phyloP scores from a whole-genome alignment of 2,888 invertebrate species.

The Uloborus plumipes region DNA sequence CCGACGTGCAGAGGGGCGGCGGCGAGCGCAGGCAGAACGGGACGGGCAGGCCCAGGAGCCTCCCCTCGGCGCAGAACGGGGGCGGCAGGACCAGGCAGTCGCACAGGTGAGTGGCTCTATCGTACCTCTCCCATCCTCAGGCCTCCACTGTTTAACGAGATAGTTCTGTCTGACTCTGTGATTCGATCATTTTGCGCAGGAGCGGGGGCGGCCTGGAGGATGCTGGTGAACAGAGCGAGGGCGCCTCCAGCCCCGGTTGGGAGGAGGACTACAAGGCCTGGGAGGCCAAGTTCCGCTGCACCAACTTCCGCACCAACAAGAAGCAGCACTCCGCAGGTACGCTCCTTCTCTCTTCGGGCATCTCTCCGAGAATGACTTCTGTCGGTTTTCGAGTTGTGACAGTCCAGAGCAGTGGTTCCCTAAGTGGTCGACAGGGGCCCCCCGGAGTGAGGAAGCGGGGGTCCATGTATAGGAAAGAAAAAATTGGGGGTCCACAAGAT shows the following conservation, averaged over 20 bases:
- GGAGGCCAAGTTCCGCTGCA: constrained; percentile 73
- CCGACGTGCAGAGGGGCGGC: constrained; percentile 10
- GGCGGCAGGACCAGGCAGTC: constrained; percentile 39
- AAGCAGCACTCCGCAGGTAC: constrained; percentile 72
- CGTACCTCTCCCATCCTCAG: no score
- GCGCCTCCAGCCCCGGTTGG: constrained; percentile 70
- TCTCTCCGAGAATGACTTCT: no score
- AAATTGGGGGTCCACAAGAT: no score
- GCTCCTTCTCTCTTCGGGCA: no score
- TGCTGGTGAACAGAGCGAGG: constrained; percentile 67
- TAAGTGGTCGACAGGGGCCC: no score
- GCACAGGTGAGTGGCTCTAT: constrained; percentile 30
- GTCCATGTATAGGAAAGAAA: no score
- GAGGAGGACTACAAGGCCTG: constrained; percentile 73
- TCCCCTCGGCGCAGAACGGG: constrained; percentile 50
- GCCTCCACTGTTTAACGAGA: no score
- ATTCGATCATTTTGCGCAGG: no score
- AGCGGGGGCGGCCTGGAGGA: constrained; percentile 40
- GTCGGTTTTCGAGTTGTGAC: no score
- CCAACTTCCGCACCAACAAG: constrained; percentile 71
- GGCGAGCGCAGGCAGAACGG: constrained; percentile 8
- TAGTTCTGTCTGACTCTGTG: no score
- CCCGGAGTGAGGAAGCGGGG: no score
- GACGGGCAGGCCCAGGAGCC: constrained; percentile 34
- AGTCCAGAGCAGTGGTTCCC: no score